Evolutionary conservation across 1,140 invertebrate species (phyloP).

Genomic region (Sarcophaga bullata): DNA sequence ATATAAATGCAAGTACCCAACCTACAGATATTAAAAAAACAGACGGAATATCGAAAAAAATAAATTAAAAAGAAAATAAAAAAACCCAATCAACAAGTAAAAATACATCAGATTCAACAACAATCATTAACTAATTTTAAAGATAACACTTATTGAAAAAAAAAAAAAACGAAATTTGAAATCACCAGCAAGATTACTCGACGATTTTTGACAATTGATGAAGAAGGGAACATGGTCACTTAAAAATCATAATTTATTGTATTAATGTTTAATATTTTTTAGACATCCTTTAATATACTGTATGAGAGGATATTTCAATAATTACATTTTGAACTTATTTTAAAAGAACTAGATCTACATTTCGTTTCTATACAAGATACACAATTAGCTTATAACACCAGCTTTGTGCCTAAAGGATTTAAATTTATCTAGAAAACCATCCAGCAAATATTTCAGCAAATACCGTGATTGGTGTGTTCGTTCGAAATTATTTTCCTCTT

Average conservation of each 20-base stretch:
- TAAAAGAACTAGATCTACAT: not conserved
- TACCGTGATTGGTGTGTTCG: not conserved
- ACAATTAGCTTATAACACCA: not conserved
- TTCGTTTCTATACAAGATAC: conserved; percentile 1
- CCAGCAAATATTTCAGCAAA: not conserved
- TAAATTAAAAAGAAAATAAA: conserved; percentile 1
- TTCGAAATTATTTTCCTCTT: not conserved
- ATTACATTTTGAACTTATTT: conserved; percentile 10
- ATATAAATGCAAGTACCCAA: not conserved
- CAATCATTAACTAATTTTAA: not conserved
- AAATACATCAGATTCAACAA: not conserved
- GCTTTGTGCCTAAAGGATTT: not conserved
- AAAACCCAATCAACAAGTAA: not conserved
- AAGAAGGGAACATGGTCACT: not conserved
- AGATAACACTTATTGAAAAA: not conserved
- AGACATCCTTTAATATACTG: not conserved
- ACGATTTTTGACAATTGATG: not conserved
- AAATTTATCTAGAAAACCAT: not conserved
- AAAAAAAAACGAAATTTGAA: not conserved
- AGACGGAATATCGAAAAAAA: not conserved
- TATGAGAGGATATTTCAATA: conserved; percentile 1
- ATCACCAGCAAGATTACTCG: not conserved
- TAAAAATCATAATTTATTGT: not conserved
- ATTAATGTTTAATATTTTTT: no score
- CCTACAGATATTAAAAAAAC: not conserved